Evolutionary conservation across 2,113 vertebrate species (phyloP).

Genomic region (Limnothrissa miodon): DNA sequence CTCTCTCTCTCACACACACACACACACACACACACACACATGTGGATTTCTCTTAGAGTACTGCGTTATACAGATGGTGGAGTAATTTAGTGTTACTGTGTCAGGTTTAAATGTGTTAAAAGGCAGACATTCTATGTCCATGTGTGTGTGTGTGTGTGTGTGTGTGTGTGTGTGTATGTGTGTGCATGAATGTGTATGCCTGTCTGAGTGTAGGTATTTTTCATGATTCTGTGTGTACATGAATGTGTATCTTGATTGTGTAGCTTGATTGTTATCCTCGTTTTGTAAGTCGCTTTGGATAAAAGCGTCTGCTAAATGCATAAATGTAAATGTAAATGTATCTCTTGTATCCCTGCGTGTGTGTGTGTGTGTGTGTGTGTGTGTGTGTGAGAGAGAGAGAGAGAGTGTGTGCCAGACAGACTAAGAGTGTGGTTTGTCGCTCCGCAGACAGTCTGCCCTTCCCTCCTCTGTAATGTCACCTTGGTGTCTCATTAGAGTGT

Average conservation of each 20-base stretch:
- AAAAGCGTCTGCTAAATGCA: too few species aligned
- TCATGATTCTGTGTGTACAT: background rate
- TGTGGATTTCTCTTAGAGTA: background rate
- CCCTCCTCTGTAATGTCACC: slow-evolving; percentile 9
- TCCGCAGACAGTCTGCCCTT: background rate
- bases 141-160: background rate
- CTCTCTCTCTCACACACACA: too few species aligned
- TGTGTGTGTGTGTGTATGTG: background rate
- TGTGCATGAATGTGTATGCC: background rate
- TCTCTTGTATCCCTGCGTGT: background rate
- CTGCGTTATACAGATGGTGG: background rate
- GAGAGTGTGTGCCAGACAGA: background rate
- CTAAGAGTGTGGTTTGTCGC: background rate
- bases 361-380: background rate
- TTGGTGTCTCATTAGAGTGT: background rate
- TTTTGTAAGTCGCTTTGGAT: too few species aligned
- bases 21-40: too few species aligned
- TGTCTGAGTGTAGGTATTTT: background rate
- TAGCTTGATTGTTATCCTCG: too few species aligned
- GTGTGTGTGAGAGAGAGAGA: background rate
- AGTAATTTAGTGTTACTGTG: background rate
- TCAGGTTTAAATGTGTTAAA: background rate
- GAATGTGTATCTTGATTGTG: background rate
- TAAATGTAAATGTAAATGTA: too few species aligned
- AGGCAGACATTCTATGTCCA: background rate